Percentiles rank a stretch among this genome's conserved stretches.
These are phyloP conservation scores for Danio albolineatus DNA, from an alignment of 2,797 vertebrate genomes.

Conservation along the genomic window DNA sequence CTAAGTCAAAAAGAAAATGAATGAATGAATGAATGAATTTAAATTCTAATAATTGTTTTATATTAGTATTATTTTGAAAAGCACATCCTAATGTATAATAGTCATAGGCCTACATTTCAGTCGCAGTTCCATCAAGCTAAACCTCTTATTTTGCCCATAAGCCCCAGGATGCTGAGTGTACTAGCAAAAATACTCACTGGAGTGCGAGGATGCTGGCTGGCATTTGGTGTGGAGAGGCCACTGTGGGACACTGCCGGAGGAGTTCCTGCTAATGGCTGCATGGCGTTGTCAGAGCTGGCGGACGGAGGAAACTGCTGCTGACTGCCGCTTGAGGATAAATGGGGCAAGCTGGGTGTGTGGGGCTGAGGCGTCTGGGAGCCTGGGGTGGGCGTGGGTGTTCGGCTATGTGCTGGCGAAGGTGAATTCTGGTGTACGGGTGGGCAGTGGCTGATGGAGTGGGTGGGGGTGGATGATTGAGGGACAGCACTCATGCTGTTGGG, in stretches of 20 bases:
- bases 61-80: too few relatives aligned
- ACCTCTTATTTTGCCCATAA: too few relatives aligned
- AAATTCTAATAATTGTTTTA: too few relatives aligned
- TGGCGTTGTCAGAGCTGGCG: constrained; percentile 80
- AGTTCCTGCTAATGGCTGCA: constrained; percentile 73
- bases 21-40: too few relatives aligned
- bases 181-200: constrained; percentile 82
- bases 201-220: constrained; percentile 89
- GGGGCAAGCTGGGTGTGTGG: constrained; percentile 88
- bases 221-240: constrained; percentile 77
- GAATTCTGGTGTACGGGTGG: constrained; percentile 90
- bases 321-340: constrained; percentile 70
- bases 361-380: constrained; percentile 88
- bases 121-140: too few relatives aligned
- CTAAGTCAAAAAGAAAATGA: too few relatives aligned
- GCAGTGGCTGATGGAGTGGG: constrained; percentile 87
- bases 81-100: too few relatives aligned
- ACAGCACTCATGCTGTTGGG: constrained; percentile 72
- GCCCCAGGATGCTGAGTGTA: too few relatives aligned
- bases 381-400: constrained; percentile 91
- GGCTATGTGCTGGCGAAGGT: constrained; percentile 95
- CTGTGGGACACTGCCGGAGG: constrained; percentile 78
- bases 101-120: too few relatives aligned
- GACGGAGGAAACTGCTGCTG: constrained; percentile 79
- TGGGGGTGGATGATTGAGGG: constrained; percentile 71